Evolutionary conservation across 2,888 invertebrate species (phyloP), one percentile per base, ranked within the genome.

Genomic region (Glyphotaelius pellucidus): DNA sequence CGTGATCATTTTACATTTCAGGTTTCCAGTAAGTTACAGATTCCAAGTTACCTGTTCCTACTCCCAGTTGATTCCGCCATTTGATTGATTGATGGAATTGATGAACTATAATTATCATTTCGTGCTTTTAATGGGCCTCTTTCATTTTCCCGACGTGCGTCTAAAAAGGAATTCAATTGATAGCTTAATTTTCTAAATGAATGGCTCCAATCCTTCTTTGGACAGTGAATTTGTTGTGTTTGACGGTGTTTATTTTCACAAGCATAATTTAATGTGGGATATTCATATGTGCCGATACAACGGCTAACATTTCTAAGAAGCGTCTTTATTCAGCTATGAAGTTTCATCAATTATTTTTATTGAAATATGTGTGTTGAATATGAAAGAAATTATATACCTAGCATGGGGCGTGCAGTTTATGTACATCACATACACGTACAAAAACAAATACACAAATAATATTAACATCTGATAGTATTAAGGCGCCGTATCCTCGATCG

Each of bases 51-150:
- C 67, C 25, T 67, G 67, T 67, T 67, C 42, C 42, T 42, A 42
- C 42, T 42, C 42, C 67, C 67, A n/a, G 19, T 32, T 25, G 84
- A 84, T 35, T 84, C 31, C 38, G 84, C 38, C 38, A 32, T 84
- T 35, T 79, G 88, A 79, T 88, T 79, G 88, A 88, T 88, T 79
- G 79, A 79, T 88, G 32, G 88, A 35, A 88, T 79, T 88, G 88
- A 88, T 79, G 35, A 79, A 25, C 67, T 88, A 88, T 88, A 88
- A 88, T 88, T 88, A 88, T 25, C 52, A 88, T 79, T 67, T 67
- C 67, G 67, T 67, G 25, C 25, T 67, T 67, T 88, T 88, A 67
- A 88, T 32, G 31, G 15, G 5, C 79, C 12, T 35, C 79, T 87
- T 88, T 67, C 88, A 88, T 88, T 67, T 67, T 31, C 31, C 87